Percentiles rank a stretch among this genome's conserved stretches.
phyloP scores from a whole-genome alignment of 1,140 invertebrate genomes.

The Heliconius hewitsoni region DNA sequence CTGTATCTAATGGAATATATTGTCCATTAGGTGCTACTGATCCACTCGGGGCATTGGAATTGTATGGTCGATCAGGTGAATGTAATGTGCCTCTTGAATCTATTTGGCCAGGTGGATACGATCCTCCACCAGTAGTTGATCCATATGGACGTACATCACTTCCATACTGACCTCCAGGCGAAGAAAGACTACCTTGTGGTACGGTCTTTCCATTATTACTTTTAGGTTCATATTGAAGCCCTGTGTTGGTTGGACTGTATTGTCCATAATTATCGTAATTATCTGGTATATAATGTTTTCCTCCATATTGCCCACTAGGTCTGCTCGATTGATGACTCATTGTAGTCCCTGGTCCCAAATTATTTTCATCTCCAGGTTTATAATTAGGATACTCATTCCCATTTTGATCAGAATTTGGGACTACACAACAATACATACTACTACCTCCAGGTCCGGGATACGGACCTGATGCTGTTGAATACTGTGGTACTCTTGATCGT shows the following conservation, averaged over 20 bases:
- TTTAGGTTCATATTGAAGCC: slow-evolving; percentile 12
- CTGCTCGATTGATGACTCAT: neutral
- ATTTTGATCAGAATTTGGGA: slow-evolving; percentile 29
- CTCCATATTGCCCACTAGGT: neutral
- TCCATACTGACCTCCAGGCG: slow-evolving; percentile 13
- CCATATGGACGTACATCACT: neutral
- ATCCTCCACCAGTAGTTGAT: neutral
- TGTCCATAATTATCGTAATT: neutral
- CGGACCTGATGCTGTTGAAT: slow-evolving; percentile 39
- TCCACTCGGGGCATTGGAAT: slow-evolving; percentile 1
- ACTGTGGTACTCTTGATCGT: neutral
- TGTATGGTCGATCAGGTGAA: slow-evolving; percentile 4
- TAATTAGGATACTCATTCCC: slow-evolving; percentile 28
- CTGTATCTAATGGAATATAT: slow-evolving; percentile 7
- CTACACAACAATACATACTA: slow-evolving; percentile 49
- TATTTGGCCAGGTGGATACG: neutral
- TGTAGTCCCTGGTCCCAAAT: neutral
- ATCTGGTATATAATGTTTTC: neutral
- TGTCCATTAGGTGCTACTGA: slow-evolving; percentile 18
- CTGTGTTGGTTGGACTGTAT: neutral
- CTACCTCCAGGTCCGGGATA: slow-evolving; percentile 42
- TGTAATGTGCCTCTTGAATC: neutral
- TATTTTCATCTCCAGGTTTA: slow-evolving; percentile 26
- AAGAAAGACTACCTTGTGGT: neutral
- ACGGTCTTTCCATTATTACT: neutral